phyloP scores from a whole-genome alignment of 2,797 vertebrate genomes.

The Ambastaia sidthimunki region DNA sequence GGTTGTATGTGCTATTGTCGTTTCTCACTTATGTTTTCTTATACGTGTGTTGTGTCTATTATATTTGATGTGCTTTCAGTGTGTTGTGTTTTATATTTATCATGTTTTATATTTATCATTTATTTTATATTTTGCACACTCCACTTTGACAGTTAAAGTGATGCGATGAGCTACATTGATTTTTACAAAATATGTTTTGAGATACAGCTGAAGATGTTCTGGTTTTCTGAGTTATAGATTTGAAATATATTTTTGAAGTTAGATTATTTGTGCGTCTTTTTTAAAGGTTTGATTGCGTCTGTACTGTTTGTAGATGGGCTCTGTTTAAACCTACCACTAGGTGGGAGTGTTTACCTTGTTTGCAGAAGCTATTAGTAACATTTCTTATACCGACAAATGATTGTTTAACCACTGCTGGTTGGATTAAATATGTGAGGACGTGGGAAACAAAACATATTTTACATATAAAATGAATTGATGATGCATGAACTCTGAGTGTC shows the following conservation, averaged over 20 bases:
- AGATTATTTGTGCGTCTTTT: not conserved
- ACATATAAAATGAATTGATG: too few relatives aligned
- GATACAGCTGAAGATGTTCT: not conserved
- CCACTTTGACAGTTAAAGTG: not conserved
- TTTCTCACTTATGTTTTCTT: not conserved
- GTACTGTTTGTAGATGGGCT: not conserved
- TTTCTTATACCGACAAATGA: too few relatives aligned
- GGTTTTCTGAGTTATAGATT: not conserved
- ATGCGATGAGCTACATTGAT: not conserved
- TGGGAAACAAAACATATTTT: too few relatives aligned
- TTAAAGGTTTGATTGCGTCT: not conserved
- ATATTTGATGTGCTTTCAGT: not conserved
- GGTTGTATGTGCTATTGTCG: not conserved
- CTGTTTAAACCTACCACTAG: conserved; percentile 43
- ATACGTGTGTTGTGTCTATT: not conserved
- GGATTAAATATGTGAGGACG: too few relatives aligned
- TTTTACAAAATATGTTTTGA: not conserved
- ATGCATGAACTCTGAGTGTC: not conserved
- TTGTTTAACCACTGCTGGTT: too few relatives aligned
- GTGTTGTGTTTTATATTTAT: not conserved
- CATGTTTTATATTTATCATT: not conserved
- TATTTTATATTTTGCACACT: too few relatives aligned
- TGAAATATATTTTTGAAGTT: not conserved
- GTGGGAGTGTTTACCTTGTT: conserved; percentile 36
- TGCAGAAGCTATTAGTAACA: not conserved